Conservation (phyloP, 2,888 invertebrate species). For the Andrena fulva region DNA sequence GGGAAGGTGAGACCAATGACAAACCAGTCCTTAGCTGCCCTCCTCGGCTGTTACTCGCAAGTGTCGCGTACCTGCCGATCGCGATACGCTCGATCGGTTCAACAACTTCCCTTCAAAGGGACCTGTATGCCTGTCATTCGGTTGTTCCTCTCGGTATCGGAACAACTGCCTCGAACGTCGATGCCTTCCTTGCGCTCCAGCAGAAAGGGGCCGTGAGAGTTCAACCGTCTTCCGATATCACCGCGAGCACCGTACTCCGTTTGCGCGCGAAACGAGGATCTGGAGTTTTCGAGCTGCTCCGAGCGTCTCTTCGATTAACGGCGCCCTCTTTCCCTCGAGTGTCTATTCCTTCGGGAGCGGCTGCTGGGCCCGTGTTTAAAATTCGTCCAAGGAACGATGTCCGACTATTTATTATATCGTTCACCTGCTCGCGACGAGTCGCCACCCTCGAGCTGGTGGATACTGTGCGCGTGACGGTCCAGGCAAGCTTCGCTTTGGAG, state of each 20-base stretch:
- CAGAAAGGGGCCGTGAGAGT: neutral
- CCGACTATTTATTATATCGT: neutral
- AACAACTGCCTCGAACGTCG: neutral
- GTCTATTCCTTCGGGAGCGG: neutral
- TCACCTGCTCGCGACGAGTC: neutral
- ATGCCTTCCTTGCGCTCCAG: neutral
- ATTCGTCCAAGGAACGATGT: neutral
- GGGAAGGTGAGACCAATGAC: conserved; percentile 25
- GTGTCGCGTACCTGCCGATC: neutral
- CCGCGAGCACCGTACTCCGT: neutral
- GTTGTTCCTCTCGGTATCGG: conserved; percentile 3
- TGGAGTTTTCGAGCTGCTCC: neutral
- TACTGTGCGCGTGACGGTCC: neutral
- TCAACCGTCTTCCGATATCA: neutral
- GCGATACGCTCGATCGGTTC: conserved; percentile 20
- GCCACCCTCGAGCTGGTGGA: neutral
- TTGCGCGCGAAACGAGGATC: conserved; percentile 55
- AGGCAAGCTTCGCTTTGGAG: neutral
- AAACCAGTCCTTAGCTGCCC: conserved; percentile 21
- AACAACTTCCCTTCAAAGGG: neutral
- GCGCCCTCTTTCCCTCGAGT: neutral
- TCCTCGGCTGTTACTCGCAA: neutral
- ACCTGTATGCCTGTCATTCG: conserved; percentile 11
- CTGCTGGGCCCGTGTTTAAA: neutral
- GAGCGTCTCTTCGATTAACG: neutral